Evolutionary conservation across 2,797 vertebrate species (phyloP).

Genomic region (Gymnodraco acuticeps): DNA sequence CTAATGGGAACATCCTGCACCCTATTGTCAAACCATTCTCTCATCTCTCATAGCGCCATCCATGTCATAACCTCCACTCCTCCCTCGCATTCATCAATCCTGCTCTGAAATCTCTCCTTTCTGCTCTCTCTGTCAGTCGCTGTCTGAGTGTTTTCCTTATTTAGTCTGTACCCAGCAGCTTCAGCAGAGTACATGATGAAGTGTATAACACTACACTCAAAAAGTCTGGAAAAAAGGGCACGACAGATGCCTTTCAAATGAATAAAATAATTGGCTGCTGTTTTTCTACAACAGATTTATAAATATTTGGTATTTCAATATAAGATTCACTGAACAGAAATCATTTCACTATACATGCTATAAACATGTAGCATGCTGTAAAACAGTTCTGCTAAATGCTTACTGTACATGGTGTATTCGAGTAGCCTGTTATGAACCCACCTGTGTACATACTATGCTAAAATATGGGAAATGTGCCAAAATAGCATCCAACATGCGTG

Average conservation of each 20-base stretch:
- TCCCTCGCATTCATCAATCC: conserved; percentile 63
- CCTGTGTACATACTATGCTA: too few relatives aligned
- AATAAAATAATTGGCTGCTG: background rate
- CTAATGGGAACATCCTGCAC: conserved; percentile 61
- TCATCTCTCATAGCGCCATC: conserved; percentile 54
- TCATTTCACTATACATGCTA: background rate
- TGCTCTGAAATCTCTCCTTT: conserved; percentile 49
- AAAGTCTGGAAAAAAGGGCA: background rate
- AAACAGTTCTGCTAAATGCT: background rate
- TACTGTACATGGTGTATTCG: background rate
- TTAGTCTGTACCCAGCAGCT: conserved; percentile 11
- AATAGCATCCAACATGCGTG: conserved; percentile 2
- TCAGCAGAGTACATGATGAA: conserved; percentile 10
- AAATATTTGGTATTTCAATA: background rate
- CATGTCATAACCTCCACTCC: conserved; percentile 63
- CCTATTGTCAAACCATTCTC: conserved; percentile 61
- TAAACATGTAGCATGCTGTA: too few relatives aligned
- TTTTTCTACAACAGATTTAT: background rate
- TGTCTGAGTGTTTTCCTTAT: conserved; percentile 40
- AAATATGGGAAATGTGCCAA: background rate
- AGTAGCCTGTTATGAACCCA: background rate
- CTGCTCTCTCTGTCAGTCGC: conserved; percentile 39
- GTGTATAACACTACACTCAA: background rate
- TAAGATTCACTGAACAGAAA: background rate
- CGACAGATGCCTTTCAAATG: background rate